Evolutionary conservation across 2,888 invertebrate species (phyloP), one percentile per base, ranked within the genome.

Genomic region (Cosmia trapezina): DNA sequence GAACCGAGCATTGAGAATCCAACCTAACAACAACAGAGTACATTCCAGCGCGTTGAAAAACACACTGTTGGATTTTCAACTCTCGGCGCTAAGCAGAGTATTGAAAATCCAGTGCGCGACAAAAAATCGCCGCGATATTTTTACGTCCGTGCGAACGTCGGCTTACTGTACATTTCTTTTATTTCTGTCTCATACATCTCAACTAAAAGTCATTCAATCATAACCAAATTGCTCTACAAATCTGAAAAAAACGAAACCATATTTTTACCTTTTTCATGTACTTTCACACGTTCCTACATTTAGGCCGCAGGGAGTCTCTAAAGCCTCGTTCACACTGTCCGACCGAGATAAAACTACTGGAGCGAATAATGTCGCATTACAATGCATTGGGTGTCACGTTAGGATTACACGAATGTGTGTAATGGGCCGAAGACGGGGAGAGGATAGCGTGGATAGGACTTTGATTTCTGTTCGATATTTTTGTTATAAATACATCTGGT

Each of bases 321-420:
- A 91, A 88, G 89, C 78, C 74, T 81, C 83, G 86, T 89, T 86
- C 85, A 86, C 87, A 89, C 88, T 87, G 86, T 65, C 85, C 72
- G 71, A 68, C 63, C 71, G 77, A 88, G 89, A 90, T 89, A 89
- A 89, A 89, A 90, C 91, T 89, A 90, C 86, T 88, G 84, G 84
- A 90, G 89, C 91, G 89, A 88, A 87, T 92, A 92, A 93, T 92
- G 90, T 89, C 90, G 85, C 93, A 94, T 94, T 94, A 94, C 93
- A 94, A 94, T 94, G 94, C 94, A 94, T 93, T 93, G 93, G 90
- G 88, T 92, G 94, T 93, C 93, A 91, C 91, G 90, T 84, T 86
- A 87, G 91, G 91, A 93, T 93, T 92, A 92, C 91, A 84, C 87
- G 89, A 90, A 90, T 91, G 92, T 93, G 93, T 93, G 92, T 93